Percentiles rank a stretch among this genome's conserved stretches.
Evolutionary conservation across 2,113 vertebrate species (phyloP).

Genomic region (Sorex araneus): DNA sequence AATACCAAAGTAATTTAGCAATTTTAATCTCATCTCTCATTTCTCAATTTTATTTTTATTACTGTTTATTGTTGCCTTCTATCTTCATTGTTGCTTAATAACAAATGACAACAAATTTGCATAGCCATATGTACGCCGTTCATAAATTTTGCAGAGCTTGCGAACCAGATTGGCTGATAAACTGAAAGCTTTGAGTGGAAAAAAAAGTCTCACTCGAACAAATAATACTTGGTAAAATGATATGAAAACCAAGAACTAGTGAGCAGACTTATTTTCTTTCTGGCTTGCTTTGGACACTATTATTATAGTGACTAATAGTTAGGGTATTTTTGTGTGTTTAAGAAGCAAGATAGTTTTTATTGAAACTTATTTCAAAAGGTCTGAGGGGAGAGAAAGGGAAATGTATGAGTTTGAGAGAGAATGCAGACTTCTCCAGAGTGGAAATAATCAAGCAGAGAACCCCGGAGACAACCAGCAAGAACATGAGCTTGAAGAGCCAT

Average conservation of each 20-base stretch:
- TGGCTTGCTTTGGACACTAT: neutral
- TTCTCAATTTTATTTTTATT: constrained; percentile 54
- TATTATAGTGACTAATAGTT: neutral
- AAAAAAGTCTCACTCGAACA: constrained; percentile 21
- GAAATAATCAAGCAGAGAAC: too few species aligned
- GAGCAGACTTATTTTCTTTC: neutral
- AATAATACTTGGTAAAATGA: constrained; percentile 17
- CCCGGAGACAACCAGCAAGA: too few species aligned
- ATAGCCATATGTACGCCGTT: neutral
- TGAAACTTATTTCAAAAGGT: too few species aligned
- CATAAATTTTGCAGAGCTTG: constrained; percentile 18
- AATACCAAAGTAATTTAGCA: constrained; percentile 16
- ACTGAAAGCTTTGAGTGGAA: neutral
- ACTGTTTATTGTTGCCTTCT: constrained; percentile 4
- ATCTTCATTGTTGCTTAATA: constrained; percentile 6
- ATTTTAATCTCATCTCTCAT: constrained; percentile 8
- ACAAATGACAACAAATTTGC: constrained; percentile 31
- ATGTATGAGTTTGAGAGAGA: too few species aligned
- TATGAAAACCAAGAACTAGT: constrained; percentile 13
- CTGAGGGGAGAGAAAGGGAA: too few species aligned
- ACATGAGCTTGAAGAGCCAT: too few species aligned
- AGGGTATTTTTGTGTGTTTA: too few species aligned
- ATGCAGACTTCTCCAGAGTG: too few species aligned
- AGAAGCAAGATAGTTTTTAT: too few species aligned
- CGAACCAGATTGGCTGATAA: neutral